These are phyloP conservation scores for Hippoglossus hippoglossus DNA, from an alignment of 2,797 vertebrate genomes.

Conservation along the genomic window DNA sequence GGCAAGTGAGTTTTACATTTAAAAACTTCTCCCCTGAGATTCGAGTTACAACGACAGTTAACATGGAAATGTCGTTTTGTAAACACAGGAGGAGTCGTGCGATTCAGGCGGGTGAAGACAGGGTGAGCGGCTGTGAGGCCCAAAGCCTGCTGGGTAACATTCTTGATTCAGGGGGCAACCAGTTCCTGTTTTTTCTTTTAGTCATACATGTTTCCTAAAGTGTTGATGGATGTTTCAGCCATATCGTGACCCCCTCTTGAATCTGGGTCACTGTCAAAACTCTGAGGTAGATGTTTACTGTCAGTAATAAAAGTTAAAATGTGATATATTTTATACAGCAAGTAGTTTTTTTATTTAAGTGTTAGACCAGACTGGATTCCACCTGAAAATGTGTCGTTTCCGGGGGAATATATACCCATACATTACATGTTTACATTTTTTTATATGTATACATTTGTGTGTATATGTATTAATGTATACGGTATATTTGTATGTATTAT, in stretches of 20 bases:
- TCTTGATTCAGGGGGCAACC: constrained; percentile 36
- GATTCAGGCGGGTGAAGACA: constrained; percentile 22
- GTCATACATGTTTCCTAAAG: constrained; percentile 40
- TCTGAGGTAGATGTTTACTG: constrained; percentile 36
- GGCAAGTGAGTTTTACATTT: constrained; percentile 19
- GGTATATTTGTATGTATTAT: too few relatives aligned
- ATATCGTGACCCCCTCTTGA: constrained; percentile 41
- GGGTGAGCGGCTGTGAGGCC: constrained; percentile 14
- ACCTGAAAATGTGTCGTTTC: too few relatives aligned
- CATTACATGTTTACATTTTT: too few relatives aligned
- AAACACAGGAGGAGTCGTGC: background rate
- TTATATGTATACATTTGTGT: background rate
- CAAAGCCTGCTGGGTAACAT: constrained; percentile 23
- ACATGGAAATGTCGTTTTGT: constrained; percentile 41
- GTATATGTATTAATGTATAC: background rate
- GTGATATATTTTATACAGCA: constrained; percentile 47
- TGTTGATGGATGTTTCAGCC: constrained; percentile 61
- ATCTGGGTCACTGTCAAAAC: constrained; percentile 44
- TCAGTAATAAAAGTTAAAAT: constrained; percentile 52
- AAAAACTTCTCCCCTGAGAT: background rate
- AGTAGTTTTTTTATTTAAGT: constrained; percentile 59
- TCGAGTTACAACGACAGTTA: constrained; percentile 24
- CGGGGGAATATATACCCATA: background rate
- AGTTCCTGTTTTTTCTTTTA: constrained; percentile 47
- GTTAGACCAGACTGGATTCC: background rate